phyloP scores from a whole-genome alignment of 1,140 invertebrate species.

The Cydia splendana region DNA sequence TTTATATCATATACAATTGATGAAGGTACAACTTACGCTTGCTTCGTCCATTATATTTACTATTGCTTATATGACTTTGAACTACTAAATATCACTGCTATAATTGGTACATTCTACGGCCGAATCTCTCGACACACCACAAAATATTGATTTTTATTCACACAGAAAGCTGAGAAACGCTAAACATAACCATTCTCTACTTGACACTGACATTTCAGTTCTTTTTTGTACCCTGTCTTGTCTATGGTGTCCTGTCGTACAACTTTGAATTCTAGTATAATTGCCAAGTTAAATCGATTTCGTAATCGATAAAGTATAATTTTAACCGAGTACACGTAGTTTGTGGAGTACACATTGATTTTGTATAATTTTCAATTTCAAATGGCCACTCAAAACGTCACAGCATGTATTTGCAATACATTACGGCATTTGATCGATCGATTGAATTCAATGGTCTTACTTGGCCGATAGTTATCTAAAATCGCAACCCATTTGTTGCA shows the following conservation, averaged over 20 bases:
- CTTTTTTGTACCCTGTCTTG: background rate
- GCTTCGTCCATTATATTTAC: slow-evolving; percentile 45
- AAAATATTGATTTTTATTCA: slow-evolving; percentile 32
- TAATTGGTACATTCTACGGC: slow-evolving; percentile 17
- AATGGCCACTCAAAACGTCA: no score
- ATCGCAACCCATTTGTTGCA: no score
- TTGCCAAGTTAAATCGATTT: slow-evolving; percentile 13
- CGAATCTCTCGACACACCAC: background rate
- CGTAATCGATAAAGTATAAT: background rate
- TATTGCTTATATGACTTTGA: slow-evolving; percentile 2
- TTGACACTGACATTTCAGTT: slow-evolving; percentile 2
- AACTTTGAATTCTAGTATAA: background rate
- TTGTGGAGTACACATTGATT: no score
- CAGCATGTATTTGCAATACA: no score
- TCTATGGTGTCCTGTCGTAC: background rate
- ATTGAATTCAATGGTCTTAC: no score
- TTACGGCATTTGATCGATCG: no score
- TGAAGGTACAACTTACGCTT: slow-evolving; percentile 45
- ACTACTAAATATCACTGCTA: slow-evolving; percentile 19
- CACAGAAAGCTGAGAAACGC: background rate
- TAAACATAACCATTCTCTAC: background rate
- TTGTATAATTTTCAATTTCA: no score
- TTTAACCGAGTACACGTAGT: no score
- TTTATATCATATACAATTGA: no score
- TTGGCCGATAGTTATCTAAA: no score